These are phyloP conservation scores for Perithous albicinctus DNA, from an alignment of 2,888 invertebrate species.

Conservation along the genomic window DNA sequence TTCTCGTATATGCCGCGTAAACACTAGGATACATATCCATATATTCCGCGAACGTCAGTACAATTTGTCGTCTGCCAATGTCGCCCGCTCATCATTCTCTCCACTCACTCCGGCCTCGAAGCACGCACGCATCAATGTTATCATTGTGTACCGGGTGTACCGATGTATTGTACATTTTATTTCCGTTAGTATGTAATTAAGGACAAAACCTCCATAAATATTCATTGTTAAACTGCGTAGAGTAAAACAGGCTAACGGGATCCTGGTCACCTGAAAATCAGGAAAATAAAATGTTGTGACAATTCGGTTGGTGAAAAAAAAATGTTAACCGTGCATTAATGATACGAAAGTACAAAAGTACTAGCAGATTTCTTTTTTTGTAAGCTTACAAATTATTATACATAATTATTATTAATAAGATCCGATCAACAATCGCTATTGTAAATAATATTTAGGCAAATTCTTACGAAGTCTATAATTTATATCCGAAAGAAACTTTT, in stretches of 20 bases:
- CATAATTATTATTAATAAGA: too few species aligned
- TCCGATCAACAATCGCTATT: too few species aligned
- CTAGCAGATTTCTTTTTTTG: too few species aligned
- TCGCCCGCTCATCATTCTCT: slow-evolving; percentile 36
- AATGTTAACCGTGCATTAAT: too few species aligned
- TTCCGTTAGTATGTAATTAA: neutral
- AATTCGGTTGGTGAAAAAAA: too few species aligned
- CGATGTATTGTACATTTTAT: slow-evolving; percentile 5
- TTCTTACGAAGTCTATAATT: too few species aligned
- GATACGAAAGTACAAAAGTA: too few species aligned
- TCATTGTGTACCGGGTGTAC: neutral
- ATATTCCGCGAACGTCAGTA: slow-evolving; percentile 67
- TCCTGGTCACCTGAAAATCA: too few species aligned
- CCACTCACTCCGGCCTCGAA: slow-evolving; percentile 21
- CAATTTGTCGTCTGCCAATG: slow-evolving; percentile 71
- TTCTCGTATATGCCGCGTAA: slow-evolving; percentile 53
- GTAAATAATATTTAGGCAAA: too few species aligned
- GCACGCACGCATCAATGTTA: slow-evolving; percentile 39
- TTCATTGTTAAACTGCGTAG: neutral
- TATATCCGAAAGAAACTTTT: too few species aligned
- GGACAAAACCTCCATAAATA: neutral
- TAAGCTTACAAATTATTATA: too few species aligned
- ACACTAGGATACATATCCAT: slow-evolving; percentile 63
- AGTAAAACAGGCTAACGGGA: neutral
- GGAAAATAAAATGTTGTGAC: too few species aligned